Base-by-base conservation (phyloP, 2,888 invertebrate genomes). In the Philereme vetulata region DNA sequence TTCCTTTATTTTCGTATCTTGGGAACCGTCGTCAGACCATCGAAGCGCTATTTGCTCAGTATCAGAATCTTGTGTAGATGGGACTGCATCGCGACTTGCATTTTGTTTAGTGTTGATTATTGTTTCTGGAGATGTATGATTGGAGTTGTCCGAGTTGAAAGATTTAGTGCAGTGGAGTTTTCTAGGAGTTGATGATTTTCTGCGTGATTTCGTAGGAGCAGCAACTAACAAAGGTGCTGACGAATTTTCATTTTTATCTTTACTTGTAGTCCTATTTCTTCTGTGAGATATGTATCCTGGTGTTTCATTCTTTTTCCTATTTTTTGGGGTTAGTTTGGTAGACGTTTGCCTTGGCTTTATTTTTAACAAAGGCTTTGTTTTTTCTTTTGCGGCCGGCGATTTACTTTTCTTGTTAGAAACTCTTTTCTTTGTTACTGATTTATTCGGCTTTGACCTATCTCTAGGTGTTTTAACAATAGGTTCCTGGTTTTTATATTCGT, bases 171-270 rank as follows among this genome's bases (percentile, higher is more conserved):
- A 85, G 64, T 88, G 78, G 5, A 92, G 74, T 79, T 93, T 92
- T 66, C 93, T 81, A 3, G 92, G 92, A 3, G 92, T 92, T 2
- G 92, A 91, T 10, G 92, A 93, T 74, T 93, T 93, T 71, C 92
- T 80, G 42, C 92, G 84, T 0, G 92, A 92, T 72, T 92, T 92
- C 0, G 87, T 84, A 8, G 84, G 84, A 38, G 72, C 80, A 35
- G 77, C 70, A 46, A 65, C 61, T 45, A 71, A 49, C 0, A 68
- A 42, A 5, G 80, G 71, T 6, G 70, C 56, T 21, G 69, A 54
- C 11, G 64, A 32, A 47, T 69, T 71, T 10, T 56, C 55, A 52
- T 58, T 61, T 64, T 76, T 82, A 9, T 86, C 84, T 72, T 85
- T 86, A 59, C 75, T 75, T 36, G 45, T 68, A 34, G 59, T 62